Base-by-base conservation (phyloP, 2,113 vertebrate species). In the Ursus arctos region DNA sequence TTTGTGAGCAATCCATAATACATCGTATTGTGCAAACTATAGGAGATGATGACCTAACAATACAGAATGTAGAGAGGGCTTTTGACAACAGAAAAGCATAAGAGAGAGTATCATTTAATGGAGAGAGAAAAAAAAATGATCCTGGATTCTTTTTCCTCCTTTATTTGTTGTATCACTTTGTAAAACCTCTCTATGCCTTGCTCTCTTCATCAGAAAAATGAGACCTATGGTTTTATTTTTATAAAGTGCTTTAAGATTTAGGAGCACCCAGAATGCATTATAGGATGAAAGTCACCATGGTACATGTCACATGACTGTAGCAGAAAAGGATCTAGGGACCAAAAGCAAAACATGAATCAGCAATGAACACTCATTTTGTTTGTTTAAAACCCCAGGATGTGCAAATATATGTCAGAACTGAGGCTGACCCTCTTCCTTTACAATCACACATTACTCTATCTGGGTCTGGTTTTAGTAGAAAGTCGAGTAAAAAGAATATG, bases 41-140 rank as follows among this genome's bases (percentile, higher is more conserved):
- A 88, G 98, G 69, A 97, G 98, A 92, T 51, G 89, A 98, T 96
- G 97, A 97, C 97, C 96, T 95, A 98, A 98, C 92, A 97, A 98
- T 98, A 90, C 90, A 98, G 98, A 96, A 98, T 92, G 95, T 84
- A 98, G 97, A 98, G 98, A 98, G 59, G 97, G 97, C 98, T 98
- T 99, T 99, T 98, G 98, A 99, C 98, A 99, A 99, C 98, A 99
- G 95, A 98, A 98, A 98, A 98, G 97, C 95, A 98, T 97, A 98
- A 98, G 97, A 98, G 97, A 96, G 95, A 96, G 94, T 93, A 97
- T 98, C 98, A 97, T 98, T 98, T 98, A 98, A 98, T 98, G 96
- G 95, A 97, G 96, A 95, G 71, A 93, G n/a, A 82, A 94, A 96
- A 97, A 97, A 98, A 97, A 97, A 92, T 51, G 97, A 97, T 94